These are phyloP conservation scores for Mugil cephalus DNA, from an alignment of 2,113 vertebrate species.

Conservation along the genomic window DNA sequence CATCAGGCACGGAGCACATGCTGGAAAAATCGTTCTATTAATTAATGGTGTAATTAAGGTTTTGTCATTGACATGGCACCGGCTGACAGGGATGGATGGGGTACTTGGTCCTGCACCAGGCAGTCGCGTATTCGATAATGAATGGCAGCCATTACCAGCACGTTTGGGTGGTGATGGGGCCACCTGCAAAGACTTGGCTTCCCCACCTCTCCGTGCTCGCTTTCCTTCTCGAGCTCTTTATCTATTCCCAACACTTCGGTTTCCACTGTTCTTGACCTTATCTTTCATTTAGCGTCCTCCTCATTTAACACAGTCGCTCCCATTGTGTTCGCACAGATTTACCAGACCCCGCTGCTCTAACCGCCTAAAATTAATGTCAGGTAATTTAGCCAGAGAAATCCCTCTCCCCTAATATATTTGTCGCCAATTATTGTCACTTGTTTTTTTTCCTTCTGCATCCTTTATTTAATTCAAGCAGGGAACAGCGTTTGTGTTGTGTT, in stretches of 20 bases:
- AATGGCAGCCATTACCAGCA: constrained; percentile 96
- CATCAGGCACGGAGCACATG: constrained; percentile 89
- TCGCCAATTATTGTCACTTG: constrained; percentile 41
- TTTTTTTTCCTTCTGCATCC: constrained; percentile 4
- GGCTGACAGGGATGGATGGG: constrained; percentile 96
- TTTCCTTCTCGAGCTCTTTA: constrained; percentile 59
- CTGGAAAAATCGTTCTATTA: constrained; percentile 94
- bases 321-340: constrained; percentile 49
- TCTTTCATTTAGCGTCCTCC: constrained; percentile 66
- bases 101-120: constrained; percentile 86
- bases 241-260: constrained; percentile 69
- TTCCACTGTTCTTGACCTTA: constrained; percentile 68
- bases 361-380: constrained; percentile 63
- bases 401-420: constrained; percentile 42
- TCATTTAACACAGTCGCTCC: constrained; percentile 61
- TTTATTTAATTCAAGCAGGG: constrained; percentile 30
- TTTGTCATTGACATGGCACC: constrained; percentile 98
- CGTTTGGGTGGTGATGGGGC: constrained; percentile 90
- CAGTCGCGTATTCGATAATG: constrained; percentile 91
- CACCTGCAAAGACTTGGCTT: constrained; percentile 89
- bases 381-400: constrained; percentile 67
- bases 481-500: constrained; percentile 28
- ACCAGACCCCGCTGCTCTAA: constrained; percentile 54
- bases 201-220: constrained; percentile 67
- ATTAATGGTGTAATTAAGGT: constrained; percentile 99